Conservation (phyloP, 2,797 vertebrate genomes). For the Setipinna tenuifilis region DNA sequence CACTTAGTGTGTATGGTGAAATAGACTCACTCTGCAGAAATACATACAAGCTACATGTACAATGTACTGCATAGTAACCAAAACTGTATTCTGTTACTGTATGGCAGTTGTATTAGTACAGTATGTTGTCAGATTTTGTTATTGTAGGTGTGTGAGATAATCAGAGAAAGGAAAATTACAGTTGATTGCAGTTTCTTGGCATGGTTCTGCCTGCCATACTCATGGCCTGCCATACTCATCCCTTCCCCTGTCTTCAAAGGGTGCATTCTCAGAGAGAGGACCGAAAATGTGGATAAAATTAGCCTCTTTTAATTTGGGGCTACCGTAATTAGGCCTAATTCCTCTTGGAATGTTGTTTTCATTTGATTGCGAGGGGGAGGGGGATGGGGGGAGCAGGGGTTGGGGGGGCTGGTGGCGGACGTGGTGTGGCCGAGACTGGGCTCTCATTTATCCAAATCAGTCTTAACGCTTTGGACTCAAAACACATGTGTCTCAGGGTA, state of each 20-base stretch:
- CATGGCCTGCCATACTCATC: neutral
- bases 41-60: no score
- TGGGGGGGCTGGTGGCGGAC: conserved; percentile 25
- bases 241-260: conserved; percentile 13
- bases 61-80: no score
- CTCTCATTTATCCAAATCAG: conserved; percentile 23
- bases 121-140: neutral
- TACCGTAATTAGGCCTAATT: conserved; percentile 43
- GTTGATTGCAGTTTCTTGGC: neutral
- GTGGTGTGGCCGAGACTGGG: conserved; percentile 11
- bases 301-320: conserved; percentile 27
- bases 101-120: no score
- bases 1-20: no score
- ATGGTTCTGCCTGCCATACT: neutral
- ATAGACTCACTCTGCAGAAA: no score
- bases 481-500: neutral
- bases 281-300: conserved; percentile 41
- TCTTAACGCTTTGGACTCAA: neutral
- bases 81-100: no score
- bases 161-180: neutral
- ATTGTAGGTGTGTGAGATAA: neutral
- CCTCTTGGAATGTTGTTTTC: conserved; percentile 38
- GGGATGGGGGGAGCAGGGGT: no score
- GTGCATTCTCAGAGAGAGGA: neutral
- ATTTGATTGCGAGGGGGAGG: conserved; percentile 22